These are phyloP conservation scores for Taeniopygia guttata DNA, from an alignment of 2,797 vertebrate genomes.

Conservation along the genomic window DNA sequence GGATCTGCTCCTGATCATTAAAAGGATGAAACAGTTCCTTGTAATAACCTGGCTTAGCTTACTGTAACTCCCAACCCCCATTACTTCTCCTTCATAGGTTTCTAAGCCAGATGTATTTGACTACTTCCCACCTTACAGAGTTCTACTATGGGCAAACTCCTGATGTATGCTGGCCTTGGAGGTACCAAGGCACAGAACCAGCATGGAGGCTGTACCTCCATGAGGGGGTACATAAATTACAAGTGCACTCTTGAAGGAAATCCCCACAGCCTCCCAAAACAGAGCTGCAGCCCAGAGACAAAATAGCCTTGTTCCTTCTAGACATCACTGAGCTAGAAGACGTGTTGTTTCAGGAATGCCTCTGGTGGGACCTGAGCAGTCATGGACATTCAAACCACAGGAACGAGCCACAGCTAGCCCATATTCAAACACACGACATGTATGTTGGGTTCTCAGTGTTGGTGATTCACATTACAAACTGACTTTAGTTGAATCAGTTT, in stretches of 20 bases:
- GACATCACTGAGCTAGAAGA: background rate
- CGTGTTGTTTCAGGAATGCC: background rate
- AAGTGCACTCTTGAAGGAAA: background rate
- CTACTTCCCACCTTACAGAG: background rate
- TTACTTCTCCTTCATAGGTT: background rate
- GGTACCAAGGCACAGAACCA: background rate
- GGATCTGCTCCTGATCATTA: background rate
- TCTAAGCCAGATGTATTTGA: background rate
- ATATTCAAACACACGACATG: background rate
- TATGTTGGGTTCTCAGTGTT: background rate
- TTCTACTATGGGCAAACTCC: background rate
- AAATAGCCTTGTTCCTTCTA: background rate
- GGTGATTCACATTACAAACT: background rate
- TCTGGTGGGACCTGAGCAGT: background rate
- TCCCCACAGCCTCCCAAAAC: background rate
- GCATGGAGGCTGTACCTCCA: accelerated
- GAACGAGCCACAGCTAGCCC: background rate
- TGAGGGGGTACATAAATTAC: background rate
- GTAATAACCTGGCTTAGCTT: background rate
- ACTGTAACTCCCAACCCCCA: background rate
- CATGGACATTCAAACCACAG: background rate
- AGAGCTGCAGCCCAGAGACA: background rate
- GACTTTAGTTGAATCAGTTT: background rate
- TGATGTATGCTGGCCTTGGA: background rate
- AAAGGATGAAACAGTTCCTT: background rate